phyloP scores from a whole-genome alignment of 2,888 invertebrate species.

The Eupithecia inturbata region DNA sequence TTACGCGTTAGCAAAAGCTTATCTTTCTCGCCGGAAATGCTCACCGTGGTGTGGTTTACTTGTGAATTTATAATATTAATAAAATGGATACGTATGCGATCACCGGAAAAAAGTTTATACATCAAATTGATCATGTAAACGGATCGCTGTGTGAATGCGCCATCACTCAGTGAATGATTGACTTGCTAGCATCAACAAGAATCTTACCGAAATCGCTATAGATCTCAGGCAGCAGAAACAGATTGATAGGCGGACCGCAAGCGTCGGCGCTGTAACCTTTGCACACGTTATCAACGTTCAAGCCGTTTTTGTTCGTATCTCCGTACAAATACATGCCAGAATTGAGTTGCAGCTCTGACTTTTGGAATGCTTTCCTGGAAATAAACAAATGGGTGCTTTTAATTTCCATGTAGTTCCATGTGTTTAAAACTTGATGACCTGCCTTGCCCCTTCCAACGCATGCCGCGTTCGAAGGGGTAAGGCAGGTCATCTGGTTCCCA shows the following conservation, averaged over 20 bases:
- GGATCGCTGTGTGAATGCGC: background rate
- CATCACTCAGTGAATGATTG: background rate
- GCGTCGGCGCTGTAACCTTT: constrained; percentile 80
- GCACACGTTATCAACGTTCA: constrained; percentile 71
- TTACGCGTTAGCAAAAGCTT: too few species aligned
- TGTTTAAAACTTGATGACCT: too few species aligned
- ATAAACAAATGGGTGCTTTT: constrained; percentile 33
- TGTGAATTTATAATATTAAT: too few species aligned
- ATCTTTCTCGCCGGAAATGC: too few species aligned
- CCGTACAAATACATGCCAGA: constrained; percentile 87
- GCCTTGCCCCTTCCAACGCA: too few species aligned
- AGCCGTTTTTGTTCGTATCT: constrained; percentile 71
- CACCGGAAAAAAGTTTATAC: too few species aligned
- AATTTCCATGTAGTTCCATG: background rate
- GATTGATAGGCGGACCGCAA: constrained; percentile 86
- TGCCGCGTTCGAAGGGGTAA: too few species aligned
- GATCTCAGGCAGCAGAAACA: constrained; percentile 88
- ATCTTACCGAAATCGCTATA: constrained; percentile 74
- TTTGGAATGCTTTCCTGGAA: constrained; percentile 82
- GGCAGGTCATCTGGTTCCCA: too few species aligned
- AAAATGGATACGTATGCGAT: too few species aligned
- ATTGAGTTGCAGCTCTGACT: constrained; percentile 86
- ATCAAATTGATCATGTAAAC: too few species aligned
- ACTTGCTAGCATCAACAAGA: background rate
- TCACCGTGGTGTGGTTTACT: too few species aligned